Percentiles rank a stretch among this genome's conserved stretches.
Evolutionary conservation across 2,797 vertebrate genomes (phyloP).

Genomic region (Lacerta viridis): DNA sequence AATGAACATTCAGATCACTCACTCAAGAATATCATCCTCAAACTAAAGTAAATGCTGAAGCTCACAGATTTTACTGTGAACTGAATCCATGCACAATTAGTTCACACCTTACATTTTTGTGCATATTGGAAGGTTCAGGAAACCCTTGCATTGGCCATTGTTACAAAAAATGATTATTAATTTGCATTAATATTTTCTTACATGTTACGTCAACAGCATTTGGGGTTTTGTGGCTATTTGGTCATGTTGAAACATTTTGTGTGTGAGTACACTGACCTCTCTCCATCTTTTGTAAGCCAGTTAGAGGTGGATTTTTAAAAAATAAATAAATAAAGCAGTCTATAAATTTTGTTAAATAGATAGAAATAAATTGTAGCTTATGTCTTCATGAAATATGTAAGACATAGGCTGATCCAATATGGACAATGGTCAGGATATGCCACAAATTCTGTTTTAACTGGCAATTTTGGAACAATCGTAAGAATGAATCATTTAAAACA

Average conservation of each 20-base stretch:
- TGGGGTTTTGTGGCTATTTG: neutral
- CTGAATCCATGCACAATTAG: neutral
- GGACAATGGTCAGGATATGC: too few relatives aligned
- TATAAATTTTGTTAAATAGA: too few relatives aligned
- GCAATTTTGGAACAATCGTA: neutral
- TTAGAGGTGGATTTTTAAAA: too few relatives aligned
- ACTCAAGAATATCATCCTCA: neutral
- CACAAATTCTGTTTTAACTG: neutral
- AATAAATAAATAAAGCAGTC: too few relatives aligned
- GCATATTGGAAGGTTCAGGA: neutral
- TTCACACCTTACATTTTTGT: neutral
- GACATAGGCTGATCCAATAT: neutral
- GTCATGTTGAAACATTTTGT: neutral
- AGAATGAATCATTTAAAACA: neutral
- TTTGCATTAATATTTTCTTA: neutral
- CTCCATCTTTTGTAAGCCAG: neutral
- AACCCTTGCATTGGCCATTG: neutral
- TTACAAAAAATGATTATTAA: neutral
- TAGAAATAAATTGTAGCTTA: too few relatives aligned
- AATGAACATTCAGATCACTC: neutral
- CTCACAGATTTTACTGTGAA: neutral
- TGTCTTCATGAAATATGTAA: neutral
- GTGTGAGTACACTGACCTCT: neutral
- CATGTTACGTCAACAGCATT: neutral
- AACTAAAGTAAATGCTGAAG: neutral